phyloP scores from a whole-genome alignment of 1,140 invertebrate genomes.

The Vanessa tameamea region DNA sequence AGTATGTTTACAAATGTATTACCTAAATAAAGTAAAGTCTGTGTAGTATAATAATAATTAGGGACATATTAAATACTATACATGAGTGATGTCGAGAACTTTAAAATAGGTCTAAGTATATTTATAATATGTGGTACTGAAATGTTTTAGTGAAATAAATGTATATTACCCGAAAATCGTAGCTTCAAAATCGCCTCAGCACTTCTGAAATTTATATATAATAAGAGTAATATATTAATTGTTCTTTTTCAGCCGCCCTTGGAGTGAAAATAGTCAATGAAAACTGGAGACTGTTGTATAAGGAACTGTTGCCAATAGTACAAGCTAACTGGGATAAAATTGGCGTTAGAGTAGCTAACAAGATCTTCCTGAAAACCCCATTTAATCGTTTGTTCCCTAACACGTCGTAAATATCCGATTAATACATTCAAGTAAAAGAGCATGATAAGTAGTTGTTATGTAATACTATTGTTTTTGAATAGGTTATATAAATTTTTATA shows the following conservation, averaged over 20 bases:
- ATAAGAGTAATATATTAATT: neutral
- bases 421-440: neutral
- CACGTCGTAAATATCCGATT: neutral
- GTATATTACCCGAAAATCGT: too few relatives aligned
- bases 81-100: too few relatives aligned
- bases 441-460: neutral
- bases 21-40: too few relatives aligned
- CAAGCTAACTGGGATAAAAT: slow-evolving; percentile 78
- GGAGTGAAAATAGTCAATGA: slow-evolving; percentile 80
- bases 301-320: slow-evolving; percentile 78
- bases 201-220: too few relatives aligned
- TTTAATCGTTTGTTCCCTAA: slow-evolving; percentile 69
- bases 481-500: too few relatives aligned
- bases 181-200: too few relatives aligned
- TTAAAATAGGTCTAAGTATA: too few relatives aligned
- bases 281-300: slow-evolving; percentile 82
- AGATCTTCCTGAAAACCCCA: slow-evolving; percentile 74
- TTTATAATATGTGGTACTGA: too few relatives aligned
- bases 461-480: slow-evolving; percentile 1
- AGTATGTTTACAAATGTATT: too few relatives aligned
- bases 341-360: slow-evolving; percentile 67
- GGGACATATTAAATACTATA: too few relatives aligned
- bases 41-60: too few relatives aligned
- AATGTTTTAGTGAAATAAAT: too few relatives aligned
- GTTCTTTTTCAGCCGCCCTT: slow-evolving; percentile 75